Base-by-base conservation (phyloP, 2,888 invertebrate species). In the Heliconius ethilla region DNA sequence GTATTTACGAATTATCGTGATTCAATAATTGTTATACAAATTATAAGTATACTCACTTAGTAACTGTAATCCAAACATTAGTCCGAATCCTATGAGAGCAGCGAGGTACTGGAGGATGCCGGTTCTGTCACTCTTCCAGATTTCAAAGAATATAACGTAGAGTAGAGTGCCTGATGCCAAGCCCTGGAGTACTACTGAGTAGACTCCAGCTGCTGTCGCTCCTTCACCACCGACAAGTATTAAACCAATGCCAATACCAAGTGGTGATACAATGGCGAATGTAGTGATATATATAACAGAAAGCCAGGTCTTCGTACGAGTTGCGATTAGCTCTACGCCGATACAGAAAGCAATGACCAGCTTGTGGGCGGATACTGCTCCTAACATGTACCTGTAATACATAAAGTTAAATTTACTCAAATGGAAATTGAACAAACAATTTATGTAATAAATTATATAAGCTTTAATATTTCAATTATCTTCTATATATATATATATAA, bases 91-190 rank as follows among this genome's bases (percentile, higher is more conserved):
- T 37, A 96, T 80, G 9, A 97, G 84, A 51, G 97, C 95, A 2
- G 97, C 95, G 0, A 95, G 76, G 87, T 95, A 97, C 82, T 97
- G 96, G 40, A 95, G 85, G 33, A 97, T 90, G 10, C 97, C 97
- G 22, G 91, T 87, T 80, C 94, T 88, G 78, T 94, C 93, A 70
- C 90, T 90, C 83, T 92, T 94, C 85, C 99, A 95, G 76, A 99
- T 97, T 92, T 99, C 99, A 90, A 99, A 99, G 94, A 99, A 99
- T n/a, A 99, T 98, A 25, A 99, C 98, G 92, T 99, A 99, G 6
- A 99, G 93, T 67, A 99, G 95, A 0, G 99, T 99, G 22, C 99
- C 99, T 70, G 97, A 97, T 0, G 99, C 99, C 79, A 99, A 91
- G 5, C 98, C 98, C 94, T 99, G 97, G 22, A 96, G 90, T 18